A percentile compares a stretch with the other conserved stretches of the same genome.
Evolutionary conservation across 2,113 vertebrate genomes (phyloP).

Genomic region (Laticauda colubrina): DNA sequence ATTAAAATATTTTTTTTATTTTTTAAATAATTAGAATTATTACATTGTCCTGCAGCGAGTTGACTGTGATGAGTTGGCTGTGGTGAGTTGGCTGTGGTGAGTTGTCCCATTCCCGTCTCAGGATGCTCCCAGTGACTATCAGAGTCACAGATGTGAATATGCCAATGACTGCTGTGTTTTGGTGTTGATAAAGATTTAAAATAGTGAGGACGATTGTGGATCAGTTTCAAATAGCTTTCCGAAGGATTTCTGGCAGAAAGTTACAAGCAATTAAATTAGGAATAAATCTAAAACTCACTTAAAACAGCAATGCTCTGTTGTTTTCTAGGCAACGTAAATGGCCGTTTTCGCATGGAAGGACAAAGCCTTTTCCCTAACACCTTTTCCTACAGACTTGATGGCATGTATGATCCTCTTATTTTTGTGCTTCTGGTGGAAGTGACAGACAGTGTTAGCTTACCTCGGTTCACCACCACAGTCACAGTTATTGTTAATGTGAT

Average conservation of each 20-base stretch:
- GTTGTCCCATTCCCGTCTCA: background rate
- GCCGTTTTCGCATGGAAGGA: constrained; percentile 61
- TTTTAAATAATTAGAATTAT: too few relatives aligned
- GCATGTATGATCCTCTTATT: constrained; percentile 22
- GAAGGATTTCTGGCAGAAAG: background rate
- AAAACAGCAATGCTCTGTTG: background rate
- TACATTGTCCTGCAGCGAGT: too few relatives aligned
- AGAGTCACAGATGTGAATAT: background rate
- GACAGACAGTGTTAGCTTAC: background rate
- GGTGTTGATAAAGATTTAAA: background rate
- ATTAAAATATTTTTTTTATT: too few relatives aligned
- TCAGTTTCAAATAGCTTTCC: background rate
- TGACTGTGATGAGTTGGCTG: too few relatives aligned
- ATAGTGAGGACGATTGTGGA: background rate
- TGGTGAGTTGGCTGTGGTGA: too few relatives aligned
- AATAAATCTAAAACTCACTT: background rate
- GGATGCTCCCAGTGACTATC: background rate
- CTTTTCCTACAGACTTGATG: background rate
- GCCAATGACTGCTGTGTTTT: background rate
- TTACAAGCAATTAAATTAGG: background rate
- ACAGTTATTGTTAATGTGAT: constrained; percentile 64
- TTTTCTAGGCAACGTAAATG: constrained; percentile 63
- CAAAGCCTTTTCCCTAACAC: constrained; percentile 38
- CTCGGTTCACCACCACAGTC: constrained; percentile 54
- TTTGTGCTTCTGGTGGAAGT: constrained; percentile 68